These are phyloP conservation scores for Eretmocerus hayati DNA, from an alignment of 2,888 invertebrate species.

Conservation along the genomic window DNA sequence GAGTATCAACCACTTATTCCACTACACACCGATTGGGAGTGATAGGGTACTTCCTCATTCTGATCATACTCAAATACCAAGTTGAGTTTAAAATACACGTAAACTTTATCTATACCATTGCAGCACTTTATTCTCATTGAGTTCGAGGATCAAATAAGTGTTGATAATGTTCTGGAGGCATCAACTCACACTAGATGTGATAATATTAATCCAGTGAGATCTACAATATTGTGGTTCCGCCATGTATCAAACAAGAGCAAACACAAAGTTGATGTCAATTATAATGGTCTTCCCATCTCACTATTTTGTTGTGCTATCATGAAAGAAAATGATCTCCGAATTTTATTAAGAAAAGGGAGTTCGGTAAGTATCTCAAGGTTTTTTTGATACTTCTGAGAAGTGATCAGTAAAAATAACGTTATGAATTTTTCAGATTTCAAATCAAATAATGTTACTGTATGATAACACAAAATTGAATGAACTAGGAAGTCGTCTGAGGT, in stretches of 20 bases:
- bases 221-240: constrained; percentile 69
- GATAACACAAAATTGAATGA: constrained; percentile 62
- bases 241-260: too few relatives aligned
- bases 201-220: constrained; percentile 58
- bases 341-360: too few relatives aligned
- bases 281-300: too few relatives aligned
- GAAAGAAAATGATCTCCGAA: too few relatives aligned
- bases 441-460: constrained; percentile 63
- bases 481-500: constrained; percentile 66
- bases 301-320: too few relatives aligned
- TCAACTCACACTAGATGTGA: constrained; percentile 55
- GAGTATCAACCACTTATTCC: constrained; percentile 57
- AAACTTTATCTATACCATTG: constrained; percentile 18
- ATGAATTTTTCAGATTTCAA: constrained; percentile 41
- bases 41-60: too few relatives aligned
- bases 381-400: too few relatives aligned
- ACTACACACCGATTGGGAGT: constrained; percentile 49
- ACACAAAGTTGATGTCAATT: too few relatives aligned
- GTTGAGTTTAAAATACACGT: not conserved
- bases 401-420: too few relatives aligned
- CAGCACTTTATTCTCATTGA: constrained; percentile 73
- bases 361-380: too few relatives aligned
- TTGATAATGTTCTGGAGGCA: constrained; percentile 51
- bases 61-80: too few relatives aligned
- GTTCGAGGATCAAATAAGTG: constrained; percentile 53